Conservation (phyloP, 2,797 vertebrate species). For the Strix occidentalis region DNA sequence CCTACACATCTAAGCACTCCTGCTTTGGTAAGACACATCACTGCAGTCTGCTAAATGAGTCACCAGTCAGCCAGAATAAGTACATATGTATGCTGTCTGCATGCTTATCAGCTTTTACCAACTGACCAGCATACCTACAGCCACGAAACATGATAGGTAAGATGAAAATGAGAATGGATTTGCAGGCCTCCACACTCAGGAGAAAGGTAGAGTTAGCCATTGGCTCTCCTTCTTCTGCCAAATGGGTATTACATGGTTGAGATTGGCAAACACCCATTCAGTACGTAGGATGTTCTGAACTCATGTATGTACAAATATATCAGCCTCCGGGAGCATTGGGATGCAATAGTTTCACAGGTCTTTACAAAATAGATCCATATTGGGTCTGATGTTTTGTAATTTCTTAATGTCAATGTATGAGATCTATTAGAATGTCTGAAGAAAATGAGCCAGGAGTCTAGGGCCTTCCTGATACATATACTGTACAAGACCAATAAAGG, state of each 20-base stretch:
- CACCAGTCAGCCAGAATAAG: not conserved
- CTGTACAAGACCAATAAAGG: not conserved
- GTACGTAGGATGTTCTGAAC: not conserved
- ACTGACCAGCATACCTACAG: not conserved
- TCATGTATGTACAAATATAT: not conserved
- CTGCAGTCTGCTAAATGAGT: not conserved
- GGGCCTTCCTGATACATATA: not conserved
- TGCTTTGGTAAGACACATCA: not conserved
- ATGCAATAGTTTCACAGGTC: not conserved
- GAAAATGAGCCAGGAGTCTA: not conserved
- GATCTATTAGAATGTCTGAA: not conserved
- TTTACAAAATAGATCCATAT: not conserved
- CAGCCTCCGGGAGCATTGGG: not conserved
- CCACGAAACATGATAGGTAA: not conserved
- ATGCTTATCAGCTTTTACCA: not conserved
- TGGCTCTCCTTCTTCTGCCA: not conserved
- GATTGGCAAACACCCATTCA: not conserved
- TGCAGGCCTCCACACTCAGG: not conserved
- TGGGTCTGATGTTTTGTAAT: not conserved
- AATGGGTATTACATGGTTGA: not conserved
- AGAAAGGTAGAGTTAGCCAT: not conserved
- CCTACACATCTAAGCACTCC: not conserved
- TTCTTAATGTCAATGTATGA: not conserved
- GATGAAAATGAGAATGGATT: not conserved
- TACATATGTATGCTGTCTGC: not conserved